These are phyloP conservation scores for Dascyllus trimaculatus DNA, from an alignment of 2,113 vertebrate species.

Conservation along the genomic window DNA sequence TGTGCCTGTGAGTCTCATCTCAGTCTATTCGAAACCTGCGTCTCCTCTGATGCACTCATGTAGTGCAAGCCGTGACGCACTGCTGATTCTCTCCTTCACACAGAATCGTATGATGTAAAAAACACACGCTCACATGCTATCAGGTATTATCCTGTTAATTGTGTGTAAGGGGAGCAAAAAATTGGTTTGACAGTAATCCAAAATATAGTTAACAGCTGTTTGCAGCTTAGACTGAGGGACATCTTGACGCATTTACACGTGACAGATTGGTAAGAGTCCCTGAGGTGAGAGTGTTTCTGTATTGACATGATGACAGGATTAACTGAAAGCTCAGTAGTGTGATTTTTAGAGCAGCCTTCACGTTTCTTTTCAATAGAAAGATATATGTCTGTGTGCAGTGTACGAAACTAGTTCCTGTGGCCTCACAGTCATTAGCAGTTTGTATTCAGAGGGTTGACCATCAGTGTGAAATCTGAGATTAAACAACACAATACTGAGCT, in stretches of 20 bases:
- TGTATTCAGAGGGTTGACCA: not conserved
- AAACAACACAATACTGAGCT: not conserved
- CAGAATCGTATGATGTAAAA: not conserved
- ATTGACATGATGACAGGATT: slow-evolving; percentile 7
- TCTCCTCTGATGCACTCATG: not conserved
- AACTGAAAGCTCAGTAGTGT: slow-evolving; percentile 32
- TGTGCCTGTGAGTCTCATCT: not conserved
- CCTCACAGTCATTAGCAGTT: slow-evolving; percentile 8
- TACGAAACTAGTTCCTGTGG: not conserved
- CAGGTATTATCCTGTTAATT: not conserved
- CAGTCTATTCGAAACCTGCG: not conserved
- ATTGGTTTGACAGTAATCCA: slow-evolving; percentile 7
- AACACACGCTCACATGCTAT: no score
- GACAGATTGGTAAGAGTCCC: not conserved
- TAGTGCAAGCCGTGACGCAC: not conserved
- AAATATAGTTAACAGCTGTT: slow-evolving; percentile 1
- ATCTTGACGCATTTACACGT: not conserved
- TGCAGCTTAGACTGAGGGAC: slow-evolving; percentile 2
- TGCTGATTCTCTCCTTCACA: no score
- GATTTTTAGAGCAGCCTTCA: not conserved
- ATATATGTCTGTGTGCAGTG: not conserved
- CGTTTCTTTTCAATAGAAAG: not conserved
- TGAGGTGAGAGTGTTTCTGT: not conserved
- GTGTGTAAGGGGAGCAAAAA: not conserved
- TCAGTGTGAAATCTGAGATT: not conserved